Evolutionary conservation across 2,113 vertebrate species (phyloP).

Genomic region (Panthera leo): DNA sequence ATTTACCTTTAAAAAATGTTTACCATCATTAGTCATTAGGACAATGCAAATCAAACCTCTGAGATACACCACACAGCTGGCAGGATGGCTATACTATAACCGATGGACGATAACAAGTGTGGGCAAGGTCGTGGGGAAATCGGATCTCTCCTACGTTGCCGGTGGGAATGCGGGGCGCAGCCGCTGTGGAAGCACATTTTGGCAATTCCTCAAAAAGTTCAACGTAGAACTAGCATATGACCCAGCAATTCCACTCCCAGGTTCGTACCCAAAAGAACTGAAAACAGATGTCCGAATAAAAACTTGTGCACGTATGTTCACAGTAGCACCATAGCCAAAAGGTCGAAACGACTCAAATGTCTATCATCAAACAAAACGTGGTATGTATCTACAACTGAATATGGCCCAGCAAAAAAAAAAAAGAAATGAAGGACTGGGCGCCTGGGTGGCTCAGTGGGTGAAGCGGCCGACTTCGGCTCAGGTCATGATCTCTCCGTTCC

Average conservation of each 20-base stretch:
- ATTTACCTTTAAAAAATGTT: not conserved
- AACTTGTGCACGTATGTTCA: not conserved
- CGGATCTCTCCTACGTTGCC: not conserved
- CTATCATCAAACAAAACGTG: not conserved
- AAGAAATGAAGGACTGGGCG: not conserved
- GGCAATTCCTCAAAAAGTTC: not conserved
- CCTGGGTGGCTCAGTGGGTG: too few relatives aligned
- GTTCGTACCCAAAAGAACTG: not conserved
- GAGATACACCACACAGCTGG: not conserved
- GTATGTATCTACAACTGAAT: not conserved
- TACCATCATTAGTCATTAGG: not conserved
- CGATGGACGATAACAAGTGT: slow-evolving; percentile 43
- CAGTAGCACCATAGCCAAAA: not conserved
- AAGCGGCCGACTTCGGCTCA: too few relatives aligned
- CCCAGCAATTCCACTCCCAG: slow-evolving; percentile 11
- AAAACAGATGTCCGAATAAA: slow-evolving; percentile 38
- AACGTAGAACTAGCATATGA: not conserved
- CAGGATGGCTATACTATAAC: not conserved
- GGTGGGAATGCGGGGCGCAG: not conserved
- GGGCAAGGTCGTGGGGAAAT: slow-evolving; percentile 29
- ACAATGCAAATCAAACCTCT: not conserved
- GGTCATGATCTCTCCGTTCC: too few relatives aligned
- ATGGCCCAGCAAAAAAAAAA: not conserved
- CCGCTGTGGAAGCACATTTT: slow-evolving; percentile 7
- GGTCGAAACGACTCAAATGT: not conserved